Evolutionary conservation across 2,888 invertebrate genomes (phyloP).

Genomic region (Drosophila mercatorum): DNA sequence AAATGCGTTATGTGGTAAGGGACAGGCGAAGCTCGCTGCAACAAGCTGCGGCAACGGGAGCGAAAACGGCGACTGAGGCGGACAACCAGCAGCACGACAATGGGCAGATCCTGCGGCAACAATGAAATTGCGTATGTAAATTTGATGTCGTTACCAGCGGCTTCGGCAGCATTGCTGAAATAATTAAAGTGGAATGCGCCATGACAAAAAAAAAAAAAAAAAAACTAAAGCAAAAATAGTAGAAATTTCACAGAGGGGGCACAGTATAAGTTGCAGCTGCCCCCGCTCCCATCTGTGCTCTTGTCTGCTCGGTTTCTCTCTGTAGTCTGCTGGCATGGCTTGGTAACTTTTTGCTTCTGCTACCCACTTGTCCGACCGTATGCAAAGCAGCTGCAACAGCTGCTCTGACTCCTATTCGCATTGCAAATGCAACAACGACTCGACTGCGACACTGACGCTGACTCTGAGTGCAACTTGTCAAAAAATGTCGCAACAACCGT

Average conservation of each 20-base stretch:
- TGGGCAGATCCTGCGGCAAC: conserved; percentile 77
- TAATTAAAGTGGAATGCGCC: conserved; percentile 77
- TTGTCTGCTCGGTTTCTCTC: conserved; percentile 47
- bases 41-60: conserved; percentile 8
- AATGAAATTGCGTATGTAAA: conserved; percentile 82
- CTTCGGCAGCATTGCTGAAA: conserved; percentile 76
- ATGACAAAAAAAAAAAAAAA: conserved; percentile 21
- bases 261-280: conserved; percentile 49
- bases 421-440: conserved; percentile 61
- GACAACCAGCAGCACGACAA: conserved; percentile 52
- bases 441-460: conserved; percentile 34
- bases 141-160: conserved; percentile 79
- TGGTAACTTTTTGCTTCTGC: conserved; percentile 48
- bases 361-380: conserved; percentile 63
- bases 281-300: conserved; percentile 16
- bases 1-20: conserved; percentile 73
- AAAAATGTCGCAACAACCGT: conserved; percentile 65
- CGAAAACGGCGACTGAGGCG: conserved; percentile 7
- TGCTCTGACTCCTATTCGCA: conserved; percentile 55
- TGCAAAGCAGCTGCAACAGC: conserved; percentile 74
- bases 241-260: conserved; percentile 41
- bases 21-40: conserved; percentile 24
- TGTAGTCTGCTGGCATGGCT: conserved; percentile 52
- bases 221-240: conserved; percentile 9
- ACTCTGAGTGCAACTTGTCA: conserved; percentile 76